Evolutionary conservation across 2,113 vertebrate species (phyloP).

Genomic region (Bufo bufo): DNA sequence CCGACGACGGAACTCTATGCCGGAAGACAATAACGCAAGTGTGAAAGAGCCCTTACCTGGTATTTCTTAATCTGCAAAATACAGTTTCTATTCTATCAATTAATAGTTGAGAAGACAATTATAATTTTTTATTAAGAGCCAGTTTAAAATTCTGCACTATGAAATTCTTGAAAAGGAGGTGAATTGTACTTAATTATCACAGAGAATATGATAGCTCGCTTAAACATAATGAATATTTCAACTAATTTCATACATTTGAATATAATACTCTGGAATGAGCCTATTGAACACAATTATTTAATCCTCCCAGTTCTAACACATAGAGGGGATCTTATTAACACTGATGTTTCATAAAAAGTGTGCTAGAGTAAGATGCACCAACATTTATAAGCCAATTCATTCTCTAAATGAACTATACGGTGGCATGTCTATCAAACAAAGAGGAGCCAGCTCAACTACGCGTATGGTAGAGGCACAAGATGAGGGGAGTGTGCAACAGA

Average conservation of each 20-base stretch:
- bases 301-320: not conserved
- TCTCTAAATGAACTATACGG: too few relatives aligned
- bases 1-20: too few relatives aligned
- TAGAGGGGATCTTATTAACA: too few relatives aligned
- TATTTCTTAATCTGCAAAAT: not conserved
- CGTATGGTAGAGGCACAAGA: too few relatives aligned
- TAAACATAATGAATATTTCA: not conserved
- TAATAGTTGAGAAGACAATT: not conserved
- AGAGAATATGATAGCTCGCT: not conserved
- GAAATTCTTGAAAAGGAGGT: not conserved
- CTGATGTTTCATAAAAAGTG: too few relatives aligned
- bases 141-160: not conserved
- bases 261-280: not conserved
- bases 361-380: too few relatives aligned
- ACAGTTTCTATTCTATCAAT: not conserved
- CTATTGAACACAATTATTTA: not conserved
- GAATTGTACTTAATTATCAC: conserved; percentile 19
- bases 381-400: too few relatives aligned
- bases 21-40: too few relatives aligned
- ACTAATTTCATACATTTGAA: not conserved
- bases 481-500: too few relatives aligned
- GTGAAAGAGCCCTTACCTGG: too few relatives aligned
- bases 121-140: not conserved
- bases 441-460: too few relatives aligned
- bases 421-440: too few relatives aligned